Percentiles rank a stretch among this genome's conserved stretches.
Conservation (phyloP, 2,797 vertebrate species). For the Pelobates cultripes region DNA sequence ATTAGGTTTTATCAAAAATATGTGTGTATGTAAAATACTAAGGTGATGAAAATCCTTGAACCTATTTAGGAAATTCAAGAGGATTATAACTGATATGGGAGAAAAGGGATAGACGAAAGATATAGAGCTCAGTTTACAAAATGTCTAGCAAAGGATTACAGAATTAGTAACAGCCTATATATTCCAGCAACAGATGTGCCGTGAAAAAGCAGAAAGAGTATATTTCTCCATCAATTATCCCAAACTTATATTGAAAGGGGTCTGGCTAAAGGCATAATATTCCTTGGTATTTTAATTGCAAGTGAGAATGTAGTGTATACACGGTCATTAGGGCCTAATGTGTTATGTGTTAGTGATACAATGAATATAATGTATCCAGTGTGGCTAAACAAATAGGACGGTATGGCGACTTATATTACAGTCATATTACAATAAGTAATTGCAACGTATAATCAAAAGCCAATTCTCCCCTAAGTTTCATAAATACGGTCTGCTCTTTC, state of each 20-base stretch:
- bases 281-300: neutral
- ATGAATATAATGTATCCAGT: neutral
- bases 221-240: neutral
- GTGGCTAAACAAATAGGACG: neutral
- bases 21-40: neutral
- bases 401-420: too few relatives aligned
- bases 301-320: neutral
- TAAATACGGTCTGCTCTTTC: too few relatives aligned
- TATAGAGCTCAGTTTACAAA: neutral
- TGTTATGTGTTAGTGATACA: too few relatives aligned
- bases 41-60: neutral
- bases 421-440: too few relatives aligned
- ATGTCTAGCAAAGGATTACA: neutral
- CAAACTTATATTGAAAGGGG: neutral
- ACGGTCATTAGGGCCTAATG: neutral
- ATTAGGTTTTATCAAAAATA: too few relatives aligned
- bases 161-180: neutral
- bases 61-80: neutral
- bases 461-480: too few relatives aligned
- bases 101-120: neutral
- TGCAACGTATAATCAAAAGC: too few relatives aligned
- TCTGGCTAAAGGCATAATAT: neutral
- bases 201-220: neutral
- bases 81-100: neutral
- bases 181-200: neutral